Base-by-base conservation (phyloP, 2,888 invertebrate genomes). In the Cephus pygmeus region DNA sequence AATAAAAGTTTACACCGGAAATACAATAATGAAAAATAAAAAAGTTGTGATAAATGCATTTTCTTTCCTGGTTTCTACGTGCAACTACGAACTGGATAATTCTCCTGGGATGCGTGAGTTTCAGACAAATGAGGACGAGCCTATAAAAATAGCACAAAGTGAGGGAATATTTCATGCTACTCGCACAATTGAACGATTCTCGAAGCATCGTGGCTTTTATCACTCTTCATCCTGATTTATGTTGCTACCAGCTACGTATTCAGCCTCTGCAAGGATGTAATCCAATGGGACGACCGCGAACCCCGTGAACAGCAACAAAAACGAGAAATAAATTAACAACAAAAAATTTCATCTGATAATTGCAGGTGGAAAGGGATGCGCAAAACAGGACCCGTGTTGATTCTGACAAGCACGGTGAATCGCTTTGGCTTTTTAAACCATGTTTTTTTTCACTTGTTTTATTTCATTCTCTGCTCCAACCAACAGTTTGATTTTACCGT, bases 401-500 rank as follows among this genome's bases (percentile, higher is more conserved):
- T 23, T 56, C 9, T 56, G 23, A 56, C 23, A 23, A 56, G 9
- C 23, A 23, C 40, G 9, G 9, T 23, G 40, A 56, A 56, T 56
- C 35, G 76, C 69, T 79, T 77, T 78, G 40, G 78, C 23, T 56
- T 56, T 56, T 23, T 56, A 56, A 56, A 56, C 15, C 40, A 56
- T 56, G 23, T 56, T 23, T 56, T 40, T 40, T 56, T 15, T 56
- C 40, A 76, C 73, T 76, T 71, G 77, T 78, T 80, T 80, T 80
- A 36, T 69, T 73, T 80, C 73, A 71, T 79, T 33, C 69, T 76
- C 74, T 73, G 68, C 69, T 40, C 34, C 35, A 71, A 12, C 71
- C n/a, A 73, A 31, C 69, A 73, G 73, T 34, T 75, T 35, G 68
- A 33, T 35, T 31, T 35, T 73, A 68, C 33, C 69, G 69, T 75